Conservation (phyloP, 1,140 invertebrate species). For the Drosophila obscura region DNA sequence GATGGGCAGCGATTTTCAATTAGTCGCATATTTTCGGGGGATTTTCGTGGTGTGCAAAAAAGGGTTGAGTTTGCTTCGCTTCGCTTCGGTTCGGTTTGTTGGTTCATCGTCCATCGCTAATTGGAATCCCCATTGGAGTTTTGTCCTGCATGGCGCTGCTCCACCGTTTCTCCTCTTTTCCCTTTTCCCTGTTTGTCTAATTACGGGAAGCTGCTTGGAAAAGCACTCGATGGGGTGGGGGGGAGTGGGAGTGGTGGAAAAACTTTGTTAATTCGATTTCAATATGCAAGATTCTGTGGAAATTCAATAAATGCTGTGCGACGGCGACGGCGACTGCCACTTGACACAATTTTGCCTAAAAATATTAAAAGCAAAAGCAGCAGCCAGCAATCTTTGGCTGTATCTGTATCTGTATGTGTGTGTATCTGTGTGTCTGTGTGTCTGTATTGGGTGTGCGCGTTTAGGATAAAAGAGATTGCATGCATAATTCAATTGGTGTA, state of each 20-base stretch:
- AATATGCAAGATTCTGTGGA: slow-evolving; percentile 54
- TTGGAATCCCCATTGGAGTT: slow-evolving; percentile 51
- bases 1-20: slow-evolving; percentile 52
- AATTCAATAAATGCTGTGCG: slow-evolving; percentile 39
- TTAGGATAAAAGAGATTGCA: slow-evolving; percentile 73
- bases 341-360: slow-evolving; percentile 50
- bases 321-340: slow-evolving; percentile 36
- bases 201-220: slow-evolving; percentile 40
- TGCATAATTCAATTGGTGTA: slow-evolving; percentile 80
- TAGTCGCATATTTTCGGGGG: slow-evolving; percentile 72
- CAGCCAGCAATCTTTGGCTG: not conserved
- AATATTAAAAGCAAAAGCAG: slow-evolving; percentile 37
- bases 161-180: too few species aligned
- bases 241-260: not conserved
- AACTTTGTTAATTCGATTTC: slow-evolving; percentile 57
- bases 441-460: slow-evolving; percentile 29
- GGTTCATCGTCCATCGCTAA: slow-evolving; percentile 43
- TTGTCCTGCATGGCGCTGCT: slow-evolving; percentile 14
- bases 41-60: slow-evolving; percentile 28
- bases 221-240: too few species aligned
- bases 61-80: not conserved
- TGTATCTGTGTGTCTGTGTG: slow-evolving; percentile 24
- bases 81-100: not conserved
- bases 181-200: slow-evolving; percentile 52
- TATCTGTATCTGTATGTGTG: slow-evolving; percentile 2